phyloP scores from a whole-genome alignment of 2,113 vertebrate species.

The Raja brachyura region DNA sequence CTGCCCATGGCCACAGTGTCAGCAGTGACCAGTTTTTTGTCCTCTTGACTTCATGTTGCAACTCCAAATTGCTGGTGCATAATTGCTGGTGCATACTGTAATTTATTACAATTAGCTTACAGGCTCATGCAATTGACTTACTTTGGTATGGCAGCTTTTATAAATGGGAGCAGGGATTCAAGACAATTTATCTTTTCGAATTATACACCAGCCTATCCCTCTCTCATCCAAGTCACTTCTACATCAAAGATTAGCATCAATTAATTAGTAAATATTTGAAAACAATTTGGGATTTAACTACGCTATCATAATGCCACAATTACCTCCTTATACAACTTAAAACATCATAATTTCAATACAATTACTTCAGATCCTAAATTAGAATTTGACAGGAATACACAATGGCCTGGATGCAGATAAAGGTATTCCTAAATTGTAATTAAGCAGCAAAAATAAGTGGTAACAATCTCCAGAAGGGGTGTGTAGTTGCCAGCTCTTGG shows the following conservation, averaged over 20 bases:
- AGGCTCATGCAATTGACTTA: neutral
- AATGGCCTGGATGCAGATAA: neutral
- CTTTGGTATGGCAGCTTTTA: neutral
- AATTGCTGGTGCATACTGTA: neutral
- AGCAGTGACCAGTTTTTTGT: neutral
- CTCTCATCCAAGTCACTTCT: neutral
- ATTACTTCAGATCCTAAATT: neutral
- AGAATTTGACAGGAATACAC: neutral
- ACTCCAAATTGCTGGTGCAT: neutral
- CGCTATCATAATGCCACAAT: neutral
- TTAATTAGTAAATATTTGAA: conserved; percentile 15
- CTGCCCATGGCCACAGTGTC: neutral
- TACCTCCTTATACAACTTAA: neutral
- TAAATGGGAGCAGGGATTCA: neutral
- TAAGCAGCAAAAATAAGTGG: neutral
- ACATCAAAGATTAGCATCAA: neutral
- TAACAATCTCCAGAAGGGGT: neutral
- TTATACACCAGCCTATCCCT: neutral
- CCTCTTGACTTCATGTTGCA: neutral
- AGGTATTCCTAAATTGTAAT: neutral
- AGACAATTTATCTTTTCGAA: neutral
- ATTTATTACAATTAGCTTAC: neutral
- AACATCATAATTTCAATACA: neutral
- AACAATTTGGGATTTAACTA: neutral
- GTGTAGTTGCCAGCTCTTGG: too few relatives aligned